phyloP scores from a whole-genome alignment of 2,888 invertebrate species.

The Lasiommata megera region DNA sequence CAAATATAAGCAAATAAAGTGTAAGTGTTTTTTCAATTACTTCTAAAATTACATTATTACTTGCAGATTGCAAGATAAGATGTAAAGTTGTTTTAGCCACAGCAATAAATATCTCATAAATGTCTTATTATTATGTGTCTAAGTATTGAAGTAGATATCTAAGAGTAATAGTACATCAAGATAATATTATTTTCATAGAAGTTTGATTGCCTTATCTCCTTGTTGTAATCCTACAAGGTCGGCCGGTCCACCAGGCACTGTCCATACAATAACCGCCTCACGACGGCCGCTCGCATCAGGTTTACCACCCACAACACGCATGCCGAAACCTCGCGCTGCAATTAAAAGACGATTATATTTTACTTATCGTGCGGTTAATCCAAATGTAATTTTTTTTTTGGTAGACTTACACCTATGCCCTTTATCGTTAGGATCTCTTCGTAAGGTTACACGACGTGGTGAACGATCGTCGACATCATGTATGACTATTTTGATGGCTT shows the following conservation, averaged over 20 bases:
- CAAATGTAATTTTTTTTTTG: slow-evolving; percentile 13
- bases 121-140: too few species aligned
- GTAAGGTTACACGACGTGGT: slow-evolving; percentile 87
- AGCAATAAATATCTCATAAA: too few species aligned
- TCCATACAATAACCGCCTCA: slow-evolving; percentile 95
- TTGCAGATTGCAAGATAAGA: too few species aligned
- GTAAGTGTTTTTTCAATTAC: too few species aligned
- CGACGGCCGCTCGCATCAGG: slow-evolving; percentile 91
- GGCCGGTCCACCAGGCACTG: slow-evolving; percentile 94
- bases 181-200: background rate
- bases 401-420: slow-evolving; percentile 90
- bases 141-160: too few species aligned
- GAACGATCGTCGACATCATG: slow-evolving; percentile 93
- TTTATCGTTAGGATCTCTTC: slow-evolving; percentile 90
- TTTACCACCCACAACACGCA: slow-evolving; percentile 97
- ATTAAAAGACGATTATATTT: background rate
- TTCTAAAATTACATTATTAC: too few species aligned
- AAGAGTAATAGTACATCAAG: background rate
- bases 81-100: too few species aligned
- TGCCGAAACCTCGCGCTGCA: slow-evolving; percentile 93
- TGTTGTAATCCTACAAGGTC: slow-evolving; percentile 93
- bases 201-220: slow-evolving; percentile 88
- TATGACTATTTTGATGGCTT: slow-evolving; percentile 95
- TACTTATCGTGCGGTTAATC: background rate
- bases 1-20: too few species aligned